Evolutionary conservation across 53 echinoderm and acorn worm genomes (phyloP), one percentile per base, ranked within the genome.

Genomic region (Zoroaster sp.): DNA sequence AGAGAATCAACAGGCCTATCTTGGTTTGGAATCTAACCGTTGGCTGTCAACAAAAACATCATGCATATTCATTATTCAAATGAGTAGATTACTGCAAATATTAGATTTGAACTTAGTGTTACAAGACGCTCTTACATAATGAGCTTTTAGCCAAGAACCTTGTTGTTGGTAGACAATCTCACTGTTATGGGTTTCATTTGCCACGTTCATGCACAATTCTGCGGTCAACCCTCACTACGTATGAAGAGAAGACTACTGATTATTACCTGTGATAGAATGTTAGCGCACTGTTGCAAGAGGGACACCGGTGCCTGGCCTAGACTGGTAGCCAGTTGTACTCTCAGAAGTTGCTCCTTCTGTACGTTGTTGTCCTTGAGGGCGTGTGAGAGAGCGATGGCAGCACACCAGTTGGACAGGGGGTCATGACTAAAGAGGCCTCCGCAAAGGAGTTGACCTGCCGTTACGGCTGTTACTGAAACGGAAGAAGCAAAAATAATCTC

Each of bases 361-460:
- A 87, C 68, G 12, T 78, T 82, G 78, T 99, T 99, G 88, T 99
- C 99, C 80, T 99, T 99, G 59, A 99, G 94, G 69, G 99, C 99
- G 40, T 99, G 99, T 25, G 99, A 91, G 23, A 99, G 90, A 35
- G 99, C 99, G 11, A 99, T 72, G 71, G 99, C 90, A 14, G 99
- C 96, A 88, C 94, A 99, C 99, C 99, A 99, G 80, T 99, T 99
- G 40, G 99, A 94, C 28, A 99, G 69, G 3, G 99, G 79, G 69
- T 99, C 99, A 54, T 93, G 92, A 40, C 99, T 99, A 90, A 99
- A 99, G 4, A 99, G 94, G 2, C 99, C 99, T 1, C 99, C 99
- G 46, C 99, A 99, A 0, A 99, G 96, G 15, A 99, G 92, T 88
- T 99, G 99, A 28, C 99, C 99, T 0, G 99, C 99, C 34, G 99